Base-by-base conservation (phyloP, 2,797 vertebrate genomes). In the Lates japonicus region DNA sequence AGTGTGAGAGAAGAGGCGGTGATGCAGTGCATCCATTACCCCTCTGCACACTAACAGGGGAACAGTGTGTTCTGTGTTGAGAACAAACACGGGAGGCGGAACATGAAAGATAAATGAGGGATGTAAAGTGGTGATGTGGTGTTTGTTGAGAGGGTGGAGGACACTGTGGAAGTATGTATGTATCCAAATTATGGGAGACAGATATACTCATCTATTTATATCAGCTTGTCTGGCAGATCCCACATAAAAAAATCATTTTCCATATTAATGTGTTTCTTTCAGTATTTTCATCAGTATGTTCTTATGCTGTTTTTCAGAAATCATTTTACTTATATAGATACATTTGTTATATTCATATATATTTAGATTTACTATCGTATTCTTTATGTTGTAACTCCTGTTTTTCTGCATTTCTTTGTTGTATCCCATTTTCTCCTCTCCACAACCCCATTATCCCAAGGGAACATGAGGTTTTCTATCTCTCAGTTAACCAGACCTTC, bases 31-130 rank as follows among this genome's bases (percentile, higher is more conserved):
- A 51, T 63, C 75, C 33, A 73, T 73, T 51, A 59, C 48, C 74
- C 60, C 70, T 70, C 48, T 22, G 65, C 17, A 46, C 51, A 51
- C 33, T 5, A 13, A 69, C 29, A 25, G 3, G 2, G 58, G 74
- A 83, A 81, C 79, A 83, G 60, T 48, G 37, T 6, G 35, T 82
- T 80, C 81, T 67, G 63, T 76, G 74, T 62, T 61, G 75, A 57
- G 63, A 59, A 72, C 75, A 84, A 83, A 82, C 73, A 69, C 54
- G 16, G 48, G 73, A 71, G 66, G 39, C 35, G 62, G 70, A 70
- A 77, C 72, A 80, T 85, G 52, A 85, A 82, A 80, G 72, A 83
- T 86, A 75, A 76, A 89, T 74, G 82, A 90, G 31, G 69, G 71
- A 52, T 66, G 67, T 60, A 42, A 83, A 83, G 62, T 73, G 77